Evolutionary conservation across 1,140 invertebrate species (phyloP).

Genomic region (Phenacoccus solenopsis): DNA sequence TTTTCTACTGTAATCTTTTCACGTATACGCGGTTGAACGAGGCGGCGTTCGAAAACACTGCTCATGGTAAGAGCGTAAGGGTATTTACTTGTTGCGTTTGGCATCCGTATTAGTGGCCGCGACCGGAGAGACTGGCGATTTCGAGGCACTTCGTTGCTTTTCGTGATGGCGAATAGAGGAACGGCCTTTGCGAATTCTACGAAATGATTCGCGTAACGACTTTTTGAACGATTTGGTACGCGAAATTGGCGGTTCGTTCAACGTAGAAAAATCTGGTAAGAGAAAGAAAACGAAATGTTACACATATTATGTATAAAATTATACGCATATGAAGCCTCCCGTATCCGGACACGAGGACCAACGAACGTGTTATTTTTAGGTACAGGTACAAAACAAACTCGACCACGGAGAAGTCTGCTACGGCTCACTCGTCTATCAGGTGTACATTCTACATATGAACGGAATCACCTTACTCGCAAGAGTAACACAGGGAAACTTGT

Average conservation of each 20-base stretch:
- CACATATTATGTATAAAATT: background rate
- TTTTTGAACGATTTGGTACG: constrained; percentile 93
- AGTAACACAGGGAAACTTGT: no score
- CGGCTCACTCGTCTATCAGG: background rate
- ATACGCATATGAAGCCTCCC: no score
- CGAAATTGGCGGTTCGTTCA: constrained; percentile 87
- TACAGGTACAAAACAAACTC: background rate
- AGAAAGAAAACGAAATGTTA: constrained; percentile 22
- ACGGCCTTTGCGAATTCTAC: constrained; percentile 74
- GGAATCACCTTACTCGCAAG: no score
- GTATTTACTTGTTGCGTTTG: no score
- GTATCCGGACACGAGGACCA: constrained; percentile 18
- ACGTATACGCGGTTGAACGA: background rate
- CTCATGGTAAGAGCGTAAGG: no score
- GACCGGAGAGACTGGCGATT: background rate
- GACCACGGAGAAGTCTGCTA: background rate
- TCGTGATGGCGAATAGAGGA: constrained; percentile 35
- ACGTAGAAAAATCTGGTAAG: constrained; percentile 61
- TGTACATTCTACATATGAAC: no score
- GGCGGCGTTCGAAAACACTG: no score
- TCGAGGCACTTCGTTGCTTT: constrained; percentile 5
- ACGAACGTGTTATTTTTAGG: no score
- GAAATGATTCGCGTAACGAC: constrained; percentile 86
- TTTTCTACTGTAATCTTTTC: background rate
- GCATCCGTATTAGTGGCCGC: constrained; percentile 1